Evolutionary conservation across 2,888 invertebrate species (phyloP).

Genomic region (Tetrapedia diversipes): DNA sequence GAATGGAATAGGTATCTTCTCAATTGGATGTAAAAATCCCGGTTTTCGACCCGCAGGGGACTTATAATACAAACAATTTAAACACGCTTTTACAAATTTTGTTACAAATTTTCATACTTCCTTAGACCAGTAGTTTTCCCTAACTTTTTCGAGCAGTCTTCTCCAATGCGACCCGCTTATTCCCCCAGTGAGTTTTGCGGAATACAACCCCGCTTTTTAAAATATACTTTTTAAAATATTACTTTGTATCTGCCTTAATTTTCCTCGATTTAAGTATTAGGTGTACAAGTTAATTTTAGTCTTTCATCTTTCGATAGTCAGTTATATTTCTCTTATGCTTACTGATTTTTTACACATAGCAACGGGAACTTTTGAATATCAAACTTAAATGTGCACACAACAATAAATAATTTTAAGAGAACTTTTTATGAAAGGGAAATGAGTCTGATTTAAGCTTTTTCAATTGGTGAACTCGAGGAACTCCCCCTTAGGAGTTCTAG

Average conservation of each 20-base stretch:
- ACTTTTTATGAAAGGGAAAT: no score
- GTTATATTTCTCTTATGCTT: no score
- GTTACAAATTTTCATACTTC: constrained; percentile 10
- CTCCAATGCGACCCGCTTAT: constrained; percentile 64
- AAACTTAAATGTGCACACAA: constrained; percentile 48
- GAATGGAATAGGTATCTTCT: no score
- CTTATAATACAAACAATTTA: constrained; percentile 5
- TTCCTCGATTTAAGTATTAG: no score
- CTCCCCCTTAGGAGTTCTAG: no score
- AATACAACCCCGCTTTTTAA: constrained; percentile 53
- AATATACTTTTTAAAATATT: constrained; percentile 25
- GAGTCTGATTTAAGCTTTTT: no score
- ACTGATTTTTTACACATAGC: no score
- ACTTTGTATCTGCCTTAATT: constrained; percentile 24
- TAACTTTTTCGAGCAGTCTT: not conserved
- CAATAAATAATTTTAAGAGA: constrained; percentile 42
- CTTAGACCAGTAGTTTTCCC: not conserved
- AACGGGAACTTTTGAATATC: no score
- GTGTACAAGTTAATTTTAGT: no score
- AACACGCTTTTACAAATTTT: not conserved
- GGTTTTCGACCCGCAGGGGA: not conserved
- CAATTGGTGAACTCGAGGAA: no score
- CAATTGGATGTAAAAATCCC: no score
- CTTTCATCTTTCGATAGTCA: no score
- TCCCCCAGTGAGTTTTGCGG: constrained; percentile 44